Percentiles rank a stretch among this genome's conserved stretches.
Conservation (phyloP, 2,797 vertebrate species). For the Crocodylus rhombifer region DNA sequence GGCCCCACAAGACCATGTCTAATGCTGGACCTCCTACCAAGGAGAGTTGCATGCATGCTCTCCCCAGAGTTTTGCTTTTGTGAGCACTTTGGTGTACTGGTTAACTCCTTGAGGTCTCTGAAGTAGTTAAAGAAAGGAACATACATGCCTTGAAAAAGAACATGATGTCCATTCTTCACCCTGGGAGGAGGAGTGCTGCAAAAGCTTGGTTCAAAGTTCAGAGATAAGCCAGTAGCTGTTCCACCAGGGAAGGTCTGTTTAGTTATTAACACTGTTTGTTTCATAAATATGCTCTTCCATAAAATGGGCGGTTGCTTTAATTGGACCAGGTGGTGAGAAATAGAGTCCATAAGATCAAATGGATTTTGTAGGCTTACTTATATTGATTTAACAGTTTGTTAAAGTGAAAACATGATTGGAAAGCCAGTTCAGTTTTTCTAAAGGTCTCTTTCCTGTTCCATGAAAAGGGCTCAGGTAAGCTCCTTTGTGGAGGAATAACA, state of each 20-base stretch:
- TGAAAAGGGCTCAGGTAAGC: not conserved
- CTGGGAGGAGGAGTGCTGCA: accelerated
- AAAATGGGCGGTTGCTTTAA: not conserved
- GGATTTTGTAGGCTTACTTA: not conserved
- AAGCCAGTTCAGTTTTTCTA: not conserved
- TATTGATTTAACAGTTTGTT: not conserved
- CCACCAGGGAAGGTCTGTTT: not conserved
- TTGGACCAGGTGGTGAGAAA: not conserved
- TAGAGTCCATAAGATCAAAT: not conserved
- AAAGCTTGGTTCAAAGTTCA: not conserved
- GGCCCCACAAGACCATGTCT: not conserved
- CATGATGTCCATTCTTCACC: not conserved
- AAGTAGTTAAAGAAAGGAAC: not conserved
- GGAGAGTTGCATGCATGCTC: accelerated
- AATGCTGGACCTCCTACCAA: not conserved
- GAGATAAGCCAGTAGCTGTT: not conserved
- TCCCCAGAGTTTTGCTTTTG: not conserved
- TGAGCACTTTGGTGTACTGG: not conserved
- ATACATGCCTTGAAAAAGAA: not conserved
- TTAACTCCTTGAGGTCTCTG: not conserved
- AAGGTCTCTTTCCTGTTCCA: not conserved
- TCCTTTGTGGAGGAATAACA: not conserved
- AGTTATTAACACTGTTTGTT: not conserved
- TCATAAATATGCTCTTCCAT: not conserved
- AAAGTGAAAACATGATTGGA: not conserved